Conservation (phyloP, 2,797 vertebrate species). For the Nyctibius grandis region DNA sequence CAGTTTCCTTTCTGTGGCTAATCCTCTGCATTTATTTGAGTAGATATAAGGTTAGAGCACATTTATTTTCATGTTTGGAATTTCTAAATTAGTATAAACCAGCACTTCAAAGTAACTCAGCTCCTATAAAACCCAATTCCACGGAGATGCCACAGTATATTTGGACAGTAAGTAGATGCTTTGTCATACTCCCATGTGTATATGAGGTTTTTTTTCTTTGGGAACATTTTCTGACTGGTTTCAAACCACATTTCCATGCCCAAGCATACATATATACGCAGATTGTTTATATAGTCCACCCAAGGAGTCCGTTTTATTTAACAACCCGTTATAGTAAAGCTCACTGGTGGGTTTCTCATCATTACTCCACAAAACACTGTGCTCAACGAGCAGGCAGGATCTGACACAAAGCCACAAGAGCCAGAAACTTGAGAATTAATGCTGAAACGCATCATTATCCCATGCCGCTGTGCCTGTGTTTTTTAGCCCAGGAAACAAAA, state of each 20-base stretch:
- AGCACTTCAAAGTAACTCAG: conserved; percentile 56
- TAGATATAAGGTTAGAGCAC: conserved; percentile 30
- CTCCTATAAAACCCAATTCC: conserved; percentile 55
- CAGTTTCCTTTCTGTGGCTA: conserved; percentile 45
- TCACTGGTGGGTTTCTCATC: conserved; percentile 43
- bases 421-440: conserved; percentile 37
- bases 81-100: conserved; percentile 62
- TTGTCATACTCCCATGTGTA: conserved; percentile 59
- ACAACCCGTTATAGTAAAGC: conserved; percentile 3
- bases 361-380: conserved; percentile 15
- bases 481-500: conserved; percentile 21
- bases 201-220: conserved; percentile 40
- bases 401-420: conserved; percentile 56
- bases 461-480: background rate
- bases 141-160: conserved; percentile 31
- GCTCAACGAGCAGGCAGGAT: conserved; percentile 14
- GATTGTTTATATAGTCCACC: conserved; percentile 55
- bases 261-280: conserved; percentile 19
- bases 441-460: conserved; percentile 32
- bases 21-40: conserved; percentile 40
- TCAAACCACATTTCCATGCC: conserved; percentile 52
- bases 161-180: conserved; percentile 61
- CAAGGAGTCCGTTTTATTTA: conserved; percentile 33
- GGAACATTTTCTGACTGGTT: conserved; percentile 54
- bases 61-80: conserved; percentile 55